Evolutionary conservation across 2,888 invertebrate species (phyloP), one percentile per base, ranked within the genome.

Genomic region (Drosophila greeni): DNA sequence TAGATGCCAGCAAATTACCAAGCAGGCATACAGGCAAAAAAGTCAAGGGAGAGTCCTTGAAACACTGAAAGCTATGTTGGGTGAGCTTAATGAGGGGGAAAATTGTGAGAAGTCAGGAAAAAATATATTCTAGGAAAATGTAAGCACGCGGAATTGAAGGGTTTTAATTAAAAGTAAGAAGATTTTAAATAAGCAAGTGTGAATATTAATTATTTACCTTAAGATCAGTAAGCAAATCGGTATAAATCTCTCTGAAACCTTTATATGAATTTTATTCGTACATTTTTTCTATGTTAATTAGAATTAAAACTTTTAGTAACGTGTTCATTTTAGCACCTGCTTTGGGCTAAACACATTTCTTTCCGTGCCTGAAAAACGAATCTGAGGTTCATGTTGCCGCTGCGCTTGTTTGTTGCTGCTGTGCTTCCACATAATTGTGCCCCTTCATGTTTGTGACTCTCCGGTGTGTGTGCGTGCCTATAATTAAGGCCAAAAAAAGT

Each of bases 401-500:
- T 61, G 57, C 57, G 54, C 39, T 40, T 12, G 33, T 18, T 18
- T 34, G 53, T 33, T 57, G 57, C 53, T 58, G 55, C 37, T 56
- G 36, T 34, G 52, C 37, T 29, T 29, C 36, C n/a, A 43, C 62
- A 61, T 62, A 61, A 62, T 62, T 61, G 61, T 52, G 23, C 36
- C 36, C 42, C 43, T 61, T 37, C 62, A 42, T 52, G 26, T 45
- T 45, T 42, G 31, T 47, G 42, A 14, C 23, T n/a, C 45, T 48
- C 39, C 52, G 34, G 57, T 54, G 59, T 54, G 43, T 65, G 62
- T 80, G 70, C 73, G 75, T 81, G 84, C 74, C 82, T 76, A 81
- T 81, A 83, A 81, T 81, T 81, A 81, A 81, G 81, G 78, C 70
- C 47, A 43, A 48, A 62, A 81, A 81, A 81, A 83, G 67, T 78